phyloP scores from a whole-genome alignment of 2,888 invertebrate genomes.

The Nematopogon swammerdamellus region DNA sequence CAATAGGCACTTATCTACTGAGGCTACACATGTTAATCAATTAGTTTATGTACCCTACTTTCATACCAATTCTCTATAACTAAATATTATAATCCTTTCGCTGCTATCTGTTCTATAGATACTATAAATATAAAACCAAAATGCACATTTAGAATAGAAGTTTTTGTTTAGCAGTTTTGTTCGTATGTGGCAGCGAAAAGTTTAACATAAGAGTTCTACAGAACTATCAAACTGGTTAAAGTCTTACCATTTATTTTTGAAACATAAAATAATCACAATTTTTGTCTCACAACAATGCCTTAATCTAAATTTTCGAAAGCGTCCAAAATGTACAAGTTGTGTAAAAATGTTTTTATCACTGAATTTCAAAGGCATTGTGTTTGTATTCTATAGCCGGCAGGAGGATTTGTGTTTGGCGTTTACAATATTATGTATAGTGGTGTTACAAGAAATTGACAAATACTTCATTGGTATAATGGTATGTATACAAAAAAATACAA shows the following conservation, averaged over 20 bases:
- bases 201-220: too few relatives aligned
- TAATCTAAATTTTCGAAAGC: not conserved
- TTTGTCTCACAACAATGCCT: not conserved
- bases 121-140: too few relatives aligned
- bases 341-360: not conserved
- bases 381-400: not conserved
- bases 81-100: too few relatives aligned
- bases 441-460: not conserved
- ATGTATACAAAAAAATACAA: too few relatives aligned
- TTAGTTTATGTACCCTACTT: not conserved
- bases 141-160: too few relatives aligned
- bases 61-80: not conserved
- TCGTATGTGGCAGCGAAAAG: too few relatives aligned
- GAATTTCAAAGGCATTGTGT: not conserved
- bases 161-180: too few relatives aligned
- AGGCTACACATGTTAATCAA: not conserved
- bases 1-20: not conserved
- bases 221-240: too few relatives aligned
- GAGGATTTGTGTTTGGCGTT: not conserved
- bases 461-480: too few relatives aligned
- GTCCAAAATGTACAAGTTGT: not conserved
- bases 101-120: too few relatives aligned
- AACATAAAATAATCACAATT: not conserved
- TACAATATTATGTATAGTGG: not conserved
- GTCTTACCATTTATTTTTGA: too few relatives aligned